phyloP scores from a whole-genome alignment of 2,113 vertebrate species.

The Crypturellus undulatus region DNA sequence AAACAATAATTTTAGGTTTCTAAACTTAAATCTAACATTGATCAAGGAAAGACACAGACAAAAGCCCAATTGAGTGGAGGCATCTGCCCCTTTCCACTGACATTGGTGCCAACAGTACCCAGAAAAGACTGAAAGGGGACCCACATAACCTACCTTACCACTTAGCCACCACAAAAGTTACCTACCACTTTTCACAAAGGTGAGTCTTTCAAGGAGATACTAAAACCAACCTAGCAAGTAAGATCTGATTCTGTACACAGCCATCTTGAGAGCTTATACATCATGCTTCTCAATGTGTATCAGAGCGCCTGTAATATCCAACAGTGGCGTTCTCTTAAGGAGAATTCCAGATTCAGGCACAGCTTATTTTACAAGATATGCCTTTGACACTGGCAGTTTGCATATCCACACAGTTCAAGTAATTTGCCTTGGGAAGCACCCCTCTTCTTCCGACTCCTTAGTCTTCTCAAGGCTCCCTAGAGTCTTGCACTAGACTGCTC shows the following conservation, averaged over 20 bases:
- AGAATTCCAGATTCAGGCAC: background rate
- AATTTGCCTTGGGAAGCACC: no score
- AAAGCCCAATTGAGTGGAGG: background rate
- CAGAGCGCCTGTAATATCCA: background rate
- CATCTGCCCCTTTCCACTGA: background rate
- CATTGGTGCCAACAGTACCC: background rate
- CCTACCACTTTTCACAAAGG: background rate
- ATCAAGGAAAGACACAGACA: accelerated
- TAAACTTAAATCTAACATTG: background rate
- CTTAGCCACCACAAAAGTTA: no score
- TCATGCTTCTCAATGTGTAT: background rate
- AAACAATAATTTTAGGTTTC: background rate
- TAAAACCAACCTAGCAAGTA: background rate
- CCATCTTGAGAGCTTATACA: background rate
- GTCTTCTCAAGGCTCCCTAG: no score
- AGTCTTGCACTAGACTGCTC: no score
- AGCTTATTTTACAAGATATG: no score
- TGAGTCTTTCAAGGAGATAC: background rate
- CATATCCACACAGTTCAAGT: no score
- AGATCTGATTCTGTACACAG: background rate
- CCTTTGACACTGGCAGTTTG: no score
- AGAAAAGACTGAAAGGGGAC: background rate
- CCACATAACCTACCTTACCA: background rate
- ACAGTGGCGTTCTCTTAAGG: background rate
- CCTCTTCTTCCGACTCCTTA: no score